phyloP scores from a whole-genome alignment of 2,797 vertebrate species.

The Rhadinocentrus ornatus region DNA sequence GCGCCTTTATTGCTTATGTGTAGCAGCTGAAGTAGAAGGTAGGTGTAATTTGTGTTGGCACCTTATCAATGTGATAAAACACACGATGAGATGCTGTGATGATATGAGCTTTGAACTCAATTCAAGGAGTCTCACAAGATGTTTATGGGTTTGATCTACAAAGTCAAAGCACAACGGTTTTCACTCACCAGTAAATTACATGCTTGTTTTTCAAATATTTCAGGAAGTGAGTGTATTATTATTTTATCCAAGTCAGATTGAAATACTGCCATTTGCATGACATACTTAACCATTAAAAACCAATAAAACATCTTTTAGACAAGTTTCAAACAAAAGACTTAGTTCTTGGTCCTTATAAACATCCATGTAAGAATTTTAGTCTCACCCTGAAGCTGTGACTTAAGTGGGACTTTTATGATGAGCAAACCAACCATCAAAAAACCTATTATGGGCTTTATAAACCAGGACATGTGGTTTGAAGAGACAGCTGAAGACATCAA shows the following conservation, averaged over 20 bases:
- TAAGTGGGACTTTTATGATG: conserved; percentile 25
- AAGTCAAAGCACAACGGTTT: conserved; percentile 39
- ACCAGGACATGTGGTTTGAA: conserved; percentile 23
- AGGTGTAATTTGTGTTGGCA: conserved; percentile 46
- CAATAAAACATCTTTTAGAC: conserved; percentile 13
- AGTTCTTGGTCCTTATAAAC: conserved; percentile 2
- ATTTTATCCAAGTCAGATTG: conserved; percentile 15
- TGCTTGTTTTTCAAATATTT: conserved; percentile 22
- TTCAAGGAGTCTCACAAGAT: neutral
- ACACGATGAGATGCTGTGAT: conserved; percentile 27
- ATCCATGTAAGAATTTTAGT: conserved; percentile 17
- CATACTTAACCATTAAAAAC: conserved; percentile 14
- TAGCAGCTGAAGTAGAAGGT: conserved; percentile 30
- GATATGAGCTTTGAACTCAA: conserved; percentile 20
- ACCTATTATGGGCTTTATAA: conserved; percentile 20
- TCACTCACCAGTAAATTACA: conserved; percentile 24
- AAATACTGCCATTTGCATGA: conserved; percentile 25
- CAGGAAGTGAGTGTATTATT: neutral
- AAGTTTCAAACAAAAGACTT: conserved; percentile 17
- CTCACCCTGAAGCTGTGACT: conserved; percentile 10
- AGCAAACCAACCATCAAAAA: conserved; percentile 24
- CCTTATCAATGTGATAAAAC: conserved; percentile 41
- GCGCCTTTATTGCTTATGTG: neutral
- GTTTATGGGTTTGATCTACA: conserved; percentile 35
- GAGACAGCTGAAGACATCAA: conserved; percentile 10